phyloP scores from a whole-genome alignment of 2,888 invertebrate genomes.

The Volucella zonaria region DNA sequence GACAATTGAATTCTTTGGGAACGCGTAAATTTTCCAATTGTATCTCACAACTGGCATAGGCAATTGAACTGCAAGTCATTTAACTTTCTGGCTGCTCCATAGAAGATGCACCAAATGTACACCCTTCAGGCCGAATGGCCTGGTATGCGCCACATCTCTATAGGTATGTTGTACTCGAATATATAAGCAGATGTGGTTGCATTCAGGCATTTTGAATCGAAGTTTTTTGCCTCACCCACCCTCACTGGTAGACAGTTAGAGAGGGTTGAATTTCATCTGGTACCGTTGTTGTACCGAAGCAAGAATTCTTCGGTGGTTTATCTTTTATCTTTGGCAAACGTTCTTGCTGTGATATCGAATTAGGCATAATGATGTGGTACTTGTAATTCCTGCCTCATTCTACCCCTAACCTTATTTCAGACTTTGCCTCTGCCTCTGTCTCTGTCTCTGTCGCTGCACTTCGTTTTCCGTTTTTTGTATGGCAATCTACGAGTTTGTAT shows the following conservation, averaged over 20 bases:
- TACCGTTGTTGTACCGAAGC: constrained; percentile 18
- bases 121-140: not conserved
- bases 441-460: not conserved
- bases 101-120: constrained; percentile 50
- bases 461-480: too few relatives aligned
- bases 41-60: constrained; percentile 69
- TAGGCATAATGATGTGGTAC: constrained; percentile 74
- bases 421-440: not conserved
- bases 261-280: constrained; percentile 17
- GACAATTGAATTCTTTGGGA: constrained; percentile 70
- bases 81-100: constrained; percentile 60
- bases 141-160: not conserved
- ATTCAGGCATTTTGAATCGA: constrained; percentile 47
- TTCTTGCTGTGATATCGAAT: constrained; percentile 72
- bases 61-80: constrained; percentile 73
- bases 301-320: constrained; percentile 66
- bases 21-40: constrained; percentile 71
- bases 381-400: constrained; percentile 63
- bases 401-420: not conserved
- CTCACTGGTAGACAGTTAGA: not conserved
- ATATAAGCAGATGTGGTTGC: constrained; percentile 30
- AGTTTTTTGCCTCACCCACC: constrained; percentile 49
- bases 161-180: not conserved
- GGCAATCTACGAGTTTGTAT: not conserved
- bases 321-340: constrained; percentile 73